phyloP scores from a whole-genome alignment of 1,140 invertebrate genomes.

The Scylla paramamosain region DNA sequence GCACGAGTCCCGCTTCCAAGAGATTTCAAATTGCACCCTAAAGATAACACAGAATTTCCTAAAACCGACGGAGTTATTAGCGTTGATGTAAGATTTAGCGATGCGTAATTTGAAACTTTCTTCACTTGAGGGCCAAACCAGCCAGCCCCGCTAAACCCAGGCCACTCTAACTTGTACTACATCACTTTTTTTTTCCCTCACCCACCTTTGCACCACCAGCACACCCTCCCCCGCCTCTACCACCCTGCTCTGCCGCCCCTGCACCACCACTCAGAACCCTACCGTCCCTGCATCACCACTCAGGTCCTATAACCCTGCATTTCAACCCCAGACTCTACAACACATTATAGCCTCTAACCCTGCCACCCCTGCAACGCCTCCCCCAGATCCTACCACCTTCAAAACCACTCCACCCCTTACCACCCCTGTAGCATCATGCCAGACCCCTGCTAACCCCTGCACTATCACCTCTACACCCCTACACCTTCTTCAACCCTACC shows the following conservation, averaged over 20 bases:
- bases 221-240: background rate
- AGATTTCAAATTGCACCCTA: no score
- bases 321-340: no score
- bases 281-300: no score
- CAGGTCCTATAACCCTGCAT: no score
- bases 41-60: background rate
- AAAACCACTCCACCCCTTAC: background rate
- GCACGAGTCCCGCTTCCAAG: no score
- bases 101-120: slow-evolving; percentile 1
- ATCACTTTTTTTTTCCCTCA: background rate
- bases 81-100: background rate
- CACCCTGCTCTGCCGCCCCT: background rate
- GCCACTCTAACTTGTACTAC: background rate
- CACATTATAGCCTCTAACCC: no score
- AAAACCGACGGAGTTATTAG: background rate
- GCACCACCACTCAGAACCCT: no score
- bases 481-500: background rate
- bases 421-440: background rate
- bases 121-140: background rate
- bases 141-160: background rate
- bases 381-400: background rate
- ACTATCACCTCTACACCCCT: background rate
- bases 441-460: background rate
- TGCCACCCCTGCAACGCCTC: no score
- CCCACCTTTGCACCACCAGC: background rate